Conservation (phyloP, 2,113 vertebrate genomes). For the Salvelinus alpinus region DNA sequence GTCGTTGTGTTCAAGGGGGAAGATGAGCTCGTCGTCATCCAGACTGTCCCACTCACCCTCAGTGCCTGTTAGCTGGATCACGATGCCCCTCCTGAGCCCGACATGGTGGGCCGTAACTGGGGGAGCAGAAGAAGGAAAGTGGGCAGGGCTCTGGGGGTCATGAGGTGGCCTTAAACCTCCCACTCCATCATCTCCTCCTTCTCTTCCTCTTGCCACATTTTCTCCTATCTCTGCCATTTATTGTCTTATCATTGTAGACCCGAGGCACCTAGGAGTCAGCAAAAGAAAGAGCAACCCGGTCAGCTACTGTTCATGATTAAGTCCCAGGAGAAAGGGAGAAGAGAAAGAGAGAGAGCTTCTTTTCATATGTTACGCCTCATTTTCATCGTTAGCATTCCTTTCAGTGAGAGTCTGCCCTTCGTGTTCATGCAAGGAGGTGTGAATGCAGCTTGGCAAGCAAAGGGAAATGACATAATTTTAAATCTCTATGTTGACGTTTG, state of each 20-base stretch:
- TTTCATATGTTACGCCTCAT: slow-evolving; percentile 27
- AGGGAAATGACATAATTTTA: slow-evolving; percentile 16
- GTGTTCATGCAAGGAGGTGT: slow-evolving; percentile 23
- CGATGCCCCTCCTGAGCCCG: slow-evolving; percentile 62
- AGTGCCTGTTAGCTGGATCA: slow-evolving; percentile 73
- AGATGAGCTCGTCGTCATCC: slow-evolving; percentile 70
- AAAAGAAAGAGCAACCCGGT: slow-evolving; percentile 36
- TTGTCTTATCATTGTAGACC: slow-evolving; percentile 60
- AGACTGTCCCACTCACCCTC: slow-evolving; percentile 69
- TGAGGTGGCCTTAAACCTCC: slow-evolving; percentile 10
- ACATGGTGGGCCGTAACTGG: not conserved
- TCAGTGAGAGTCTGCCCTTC: slow-evolving; percentile 1
- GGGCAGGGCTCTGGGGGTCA: slow-evolving; percentile 11
- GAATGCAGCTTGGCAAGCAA: slow-evolving; percentile 26
- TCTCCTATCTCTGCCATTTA: slow-evolving; percentile 73
- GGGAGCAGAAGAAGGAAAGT: slow-evolving; percentile 20
- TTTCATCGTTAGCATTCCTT: slow-evolving; percentile 30
- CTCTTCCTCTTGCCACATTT: slow-evolving; percentile 33
- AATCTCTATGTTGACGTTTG: slow-evolving; percentile 17
- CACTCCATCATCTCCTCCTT: slow-evolving; percentile 11
- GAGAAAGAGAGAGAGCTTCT: slow-evolving; percentile 9
- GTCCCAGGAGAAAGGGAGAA: not conserved
- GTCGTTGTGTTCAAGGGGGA: slow-evolving; percentile 61
- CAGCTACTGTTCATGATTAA: not conserved
- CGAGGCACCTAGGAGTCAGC: slow-evolving; percentile 45